Conservation (phyloP, 2,797 vertebrate genomes). For the Liasis olivaceus region DNA sequence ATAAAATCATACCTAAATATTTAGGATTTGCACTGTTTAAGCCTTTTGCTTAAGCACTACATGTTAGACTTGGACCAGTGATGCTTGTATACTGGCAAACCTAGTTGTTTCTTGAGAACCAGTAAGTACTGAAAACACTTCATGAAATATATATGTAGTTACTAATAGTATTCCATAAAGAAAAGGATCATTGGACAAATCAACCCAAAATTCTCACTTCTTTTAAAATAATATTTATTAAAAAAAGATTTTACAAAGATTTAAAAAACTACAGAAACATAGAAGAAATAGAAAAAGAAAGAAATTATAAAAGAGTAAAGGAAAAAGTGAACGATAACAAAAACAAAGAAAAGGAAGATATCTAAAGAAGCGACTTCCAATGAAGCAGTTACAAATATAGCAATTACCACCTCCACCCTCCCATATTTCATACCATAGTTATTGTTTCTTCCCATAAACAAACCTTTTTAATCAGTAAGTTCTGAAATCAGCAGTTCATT, state of each 20-base stretch:
- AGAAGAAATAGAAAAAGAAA: not conserved
- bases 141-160: not conserved
- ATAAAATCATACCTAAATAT: not conserved
- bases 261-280: not conserved
- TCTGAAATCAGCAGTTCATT: not conserved
- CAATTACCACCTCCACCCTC: not conserved
- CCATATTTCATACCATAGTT: not conserved
- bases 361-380: not conserved
- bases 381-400: not conserved
- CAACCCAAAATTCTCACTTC: not conserved
- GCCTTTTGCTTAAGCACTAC: not conserved
- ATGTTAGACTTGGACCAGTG: not conserved
- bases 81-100: not conserved
- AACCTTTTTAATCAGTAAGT: not conserved
- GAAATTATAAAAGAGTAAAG: not conserved
- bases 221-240: not conserved
- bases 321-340: not conserved
- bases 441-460: not conserved
- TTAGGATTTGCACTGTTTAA: not conserved
- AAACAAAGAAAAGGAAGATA: not conserved
- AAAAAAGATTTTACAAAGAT: not conserved
- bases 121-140: not conserved
- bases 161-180: not conserved
- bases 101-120: not conserved
- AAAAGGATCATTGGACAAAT: not conserved